Evolutionary conservation across 2,797 vertebrate genomes (phyloP), one percentile per base, ranked within the genome.

Genomic region (Gymnodraco acuticeps): DNA sequence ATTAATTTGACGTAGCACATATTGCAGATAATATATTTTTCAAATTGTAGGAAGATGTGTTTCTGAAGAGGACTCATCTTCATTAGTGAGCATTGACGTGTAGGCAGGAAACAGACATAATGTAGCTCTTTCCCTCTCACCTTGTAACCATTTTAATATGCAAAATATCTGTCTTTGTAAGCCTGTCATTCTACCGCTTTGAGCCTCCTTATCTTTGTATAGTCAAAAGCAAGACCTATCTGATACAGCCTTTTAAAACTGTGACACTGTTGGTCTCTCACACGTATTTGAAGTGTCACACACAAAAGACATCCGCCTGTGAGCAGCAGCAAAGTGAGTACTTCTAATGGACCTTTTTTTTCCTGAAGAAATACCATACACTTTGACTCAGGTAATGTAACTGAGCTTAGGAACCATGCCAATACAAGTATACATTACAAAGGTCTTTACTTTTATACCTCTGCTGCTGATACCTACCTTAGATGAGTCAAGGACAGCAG

Each of bases 291-390:
- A 89, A 84, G 77, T 80, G 74, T 73, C 58, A 61, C 23, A 56
- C 66, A 61, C 51, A 56, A 82, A 82, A 84, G 73, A 78, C 69
- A 52, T 53, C 70, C 61, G 52, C 60, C 47, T 65, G 55, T 64
- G 81, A 86, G 72, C 61, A 70, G 58, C 75, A 66, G 51, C 68
- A 69, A 75, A 78, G 74, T 84, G 79, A 85, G 79, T 80, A 54
- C 60, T 85, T 73, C 70, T 70, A 51, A 60, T 45, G 64, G 47
- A 80, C 17, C 55, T 77, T 81, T 82, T 81, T 82, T 75, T 27
- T 38, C 38, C 33, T 68, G 15, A 63, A 77, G 67, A 55, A 76
- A 82, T 58, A 42, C 48, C 60, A 64, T 72, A 61, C 60, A 66
- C 63, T 72, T 13, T 77, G 75, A 86, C 80, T 82, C 17, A 17